A percentile compares a stretch with the other conserved stretches of the same genome.
phyloP scores from a whole-genome alignment of 2,888 invertebrate genomes.

The Cylindroiulus punctatus region DNA sequence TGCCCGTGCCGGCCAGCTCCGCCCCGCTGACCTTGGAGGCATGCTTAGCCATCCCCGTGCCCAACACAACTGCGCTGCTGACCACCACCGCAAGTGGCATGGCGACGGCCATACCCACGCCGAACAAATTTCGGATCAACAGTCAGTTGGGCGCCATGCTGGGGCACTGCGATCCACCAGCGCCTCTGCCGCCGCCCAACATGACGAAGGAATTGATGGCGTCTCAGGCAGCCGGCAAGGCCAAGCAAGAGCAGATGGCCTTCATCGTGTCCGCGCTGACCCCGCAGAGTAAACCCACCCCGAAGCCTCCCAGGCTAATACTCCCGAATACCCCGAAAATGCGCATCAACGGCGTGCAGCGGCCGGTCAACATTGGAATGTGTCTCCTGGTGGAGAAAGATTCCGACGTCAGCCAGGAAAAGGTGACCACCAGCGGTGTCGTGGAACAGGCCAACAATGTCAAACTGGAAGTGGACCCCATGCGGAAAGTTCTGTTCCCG shows the following conservation, averaged over 20 bases:
- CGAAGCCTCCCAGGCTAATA: constrained; percentile 49
- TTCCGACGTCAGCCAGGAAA: background rate
- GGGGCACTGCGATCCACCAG: constrained; percentile 53
- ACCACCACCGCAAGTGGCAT: background rate
- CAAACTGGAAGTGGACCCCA: background rate
- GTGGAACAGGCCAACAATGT: background rate
- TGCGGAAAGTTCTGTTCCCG: background rate
- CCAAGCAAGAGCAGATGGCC: constrained; percentile 1
- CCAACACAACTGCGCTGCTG: constrained; percentile 11
- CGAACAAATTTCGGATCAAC: background rate
- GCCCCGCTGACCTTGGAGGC: constrained; percentile 6
- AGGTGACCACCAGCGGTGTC: too few species aligned
- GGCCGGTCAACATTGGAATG: constrained; percentile 59
- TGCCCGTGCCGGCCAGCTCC: background rate
- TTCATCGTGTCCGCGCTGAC: background rate
- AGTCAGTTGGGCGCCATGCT: constrained; percentile 56
- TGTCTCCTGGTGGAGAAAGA: constrained; percentile 48
- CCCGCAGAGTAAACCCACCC: constrained; percentile 21
- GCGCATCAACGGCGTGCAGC: constrained; percentile 60
- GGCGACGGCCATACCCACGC: constrained; percentile 37
- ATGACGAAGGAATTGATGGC: constrained; percentile 50
- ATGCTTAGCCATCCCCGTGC: constrained; percentile 25
- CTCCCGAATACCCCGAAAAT: constrained; percentile 56
- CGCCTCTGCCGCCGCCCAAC: constrained; percentile 49
- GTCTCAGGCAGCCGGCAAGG: constrained; percentile 14